phyloP scores from a whole-genome alignment of 1,140 invertebrate species.

The Formica exsecta region DNA sequence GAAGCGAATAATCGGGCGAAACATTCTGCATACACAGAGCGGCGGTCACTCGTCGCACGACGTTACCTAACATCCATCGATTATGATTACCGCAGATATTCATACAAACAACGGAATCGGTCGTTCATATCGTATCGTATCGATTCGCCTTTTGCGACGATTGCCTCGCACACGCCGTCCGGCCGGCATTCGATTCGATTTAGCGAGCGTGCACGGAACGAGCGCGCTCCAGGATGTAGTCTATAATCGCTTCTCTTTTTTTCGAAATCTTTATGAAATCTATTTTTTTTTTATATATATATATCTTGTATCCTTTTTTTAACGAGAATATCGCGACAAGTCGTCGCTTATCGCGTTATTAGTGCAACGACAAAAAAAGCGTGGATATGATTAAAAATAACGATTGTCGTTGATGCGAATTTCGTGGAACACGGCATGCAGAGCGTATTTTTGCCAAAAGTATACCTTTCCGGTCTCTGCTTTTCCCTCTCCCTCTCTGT shows the following conservation, averaged over 20 bases:
- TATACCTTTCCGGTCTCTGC: background rate
- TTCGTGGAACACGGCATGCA: background rate
- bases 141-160: conserved; percentile 52
- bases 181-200: conserved; percentile 73
- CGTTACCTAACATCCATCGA: conserved; percentile 15
- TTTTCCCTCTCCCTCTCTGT: background rate
- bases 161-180: conserved; percentile 59
- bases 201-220: conserved; percentile 68
- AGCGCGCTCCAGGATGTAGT: conserved; percentile 76
- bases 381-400: conserved; percentile 16
- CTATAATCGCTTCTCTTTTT: conserved; percentile 74
- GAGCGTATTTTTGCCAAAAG: conserved; percentile 42
- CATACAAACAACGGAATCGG: conserved; percentile 28
- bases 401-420: background rate
- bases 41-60: background rate
- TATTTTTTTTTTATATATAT: too few relatives aligned
- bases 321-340: too few relatives aligned
- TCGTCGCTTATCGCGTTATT: background rate
- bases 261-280: too few relatives aligned
- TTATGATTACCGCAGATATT: conserved; percentile 28
- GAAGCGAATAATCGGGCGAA: conserved; percentile 9
- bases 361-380: background rate
- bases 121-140: conserved; percentile 7
- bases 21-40: background rate
- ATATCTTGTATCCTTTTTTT: background rate